These are phyloP conservation scores for Tipula confusa DNA, from an alignment of 2,888 invertebrate species.

Conservation along the genomic window DNA sequence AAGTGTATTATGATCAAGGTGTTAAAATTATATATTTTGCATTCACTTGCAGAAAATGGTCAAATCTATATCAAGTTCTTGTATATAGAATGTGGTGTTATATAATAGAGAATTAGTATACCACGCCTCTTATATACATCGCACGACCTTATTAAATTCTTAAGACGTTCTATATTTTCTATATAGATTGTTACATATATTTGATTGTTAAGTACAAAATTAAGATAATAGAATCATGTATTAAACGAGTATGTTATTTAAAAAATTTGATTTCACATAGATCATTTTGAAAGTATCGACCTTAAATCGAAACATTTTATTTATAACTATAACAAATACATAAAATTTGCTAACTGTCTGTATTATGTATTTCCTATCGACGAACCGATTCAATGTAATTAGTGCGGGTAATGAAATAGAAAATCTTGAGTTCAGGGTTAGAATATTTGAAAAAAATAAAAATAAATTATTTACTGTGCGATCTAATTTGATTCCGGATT, in stretches of 20 bases:
- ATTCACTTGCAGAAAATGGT: background rate
- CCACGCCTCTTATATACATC: background rate
- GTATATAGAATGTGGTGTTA: background rate
- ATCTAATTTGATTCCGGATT: background rate
- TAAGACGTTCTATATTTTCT: background rate
- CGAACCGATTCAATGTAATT: background rate
- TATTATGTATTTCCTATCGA: background rate
- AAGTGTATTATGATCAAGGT: background rate
- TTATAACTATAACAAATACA: background rate
- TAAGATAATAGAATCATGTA: background rate
- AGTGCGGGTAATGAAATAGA: background rate
- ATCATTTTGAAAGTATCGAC: slow-evolving; percentile 12
- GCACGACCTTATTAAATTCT: background rate
- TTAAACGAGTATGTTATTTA: background rate
- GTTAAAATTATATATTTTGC: background rate
- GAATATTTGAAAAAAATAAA: background rate
- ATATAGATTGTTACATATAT: background rate
- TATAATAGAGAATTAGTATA: background rate
- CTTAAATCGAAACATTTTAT: background rate
- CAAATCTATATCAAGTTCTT: background rate
- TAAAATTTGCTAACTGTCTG: background rate
- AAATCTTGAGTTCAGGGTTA: background rate
- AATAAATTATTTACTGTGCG: background rate
- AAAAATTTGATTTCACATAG: background rate
- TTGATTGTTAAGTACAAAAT: background rate